Base-by-base conservation (phyloP, 2,888 invertebrate species). In the Tachina lurida region DNA sequence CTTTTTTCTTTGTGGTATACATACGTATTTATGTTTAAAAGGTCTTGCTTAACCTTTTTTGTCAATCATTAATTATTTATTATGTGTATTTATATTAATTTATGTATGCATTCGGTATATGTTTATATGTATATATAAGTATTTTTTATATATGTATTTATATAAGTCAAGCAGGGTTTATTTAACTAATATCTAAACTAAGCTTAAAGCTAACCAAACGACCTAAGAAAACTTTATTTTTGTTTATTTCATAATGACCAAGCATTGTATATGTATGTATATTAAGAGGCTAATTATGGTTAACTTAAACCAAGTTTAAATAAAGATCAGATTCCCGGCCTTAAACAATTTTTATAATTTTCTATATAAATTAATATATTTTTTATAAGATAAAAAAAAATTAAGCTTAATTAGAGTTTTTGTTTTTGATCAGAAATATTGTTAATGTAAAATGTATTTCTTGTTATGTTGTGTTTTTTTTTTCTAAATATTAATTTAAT, bases 401-500 rank as follows among this genome's bases (percentile, higher is more conserved):
- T 67, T 58, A 47, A 41, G 77, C 83, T 83, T 84, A 78, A 77
- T 73, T 67, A 31, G 7, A 31, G 31, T 31, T 31, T 31, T 31
- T 31, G 31, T 60, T 80, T 62, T 41, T 75, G 70, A 75, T 70
- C 67, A 80, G 75, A 62, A 67, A 60, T 81, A 47, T 68, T 80
- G 56, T 71, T 84, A 62, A 81, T 85, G 63, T 81, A 85, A 85
- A 77, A 85, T 78, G 71, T 86, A 43, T 60, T 67, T 39, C 31
- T 49, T 22, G 15, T 49, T 49, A n/a, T 49, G 31, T 49, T 60
- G 43, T 19, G n/a, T 79, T 71, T 43, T 82, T 4, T 67, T 84
- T 45, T 68, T 78, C 41, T 77, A 60, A 77, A 83, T 83, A 79
- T 86, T 86, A 83, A 86, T 86, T 86, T 86, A 75, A 86, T 89